A percentile compares a stretch with the other conserved stretches of the same genome.
phyloP scores from a whole-genome alignment of 2,113 vertebrate species.

The Coptodon rendalli region DNA sequence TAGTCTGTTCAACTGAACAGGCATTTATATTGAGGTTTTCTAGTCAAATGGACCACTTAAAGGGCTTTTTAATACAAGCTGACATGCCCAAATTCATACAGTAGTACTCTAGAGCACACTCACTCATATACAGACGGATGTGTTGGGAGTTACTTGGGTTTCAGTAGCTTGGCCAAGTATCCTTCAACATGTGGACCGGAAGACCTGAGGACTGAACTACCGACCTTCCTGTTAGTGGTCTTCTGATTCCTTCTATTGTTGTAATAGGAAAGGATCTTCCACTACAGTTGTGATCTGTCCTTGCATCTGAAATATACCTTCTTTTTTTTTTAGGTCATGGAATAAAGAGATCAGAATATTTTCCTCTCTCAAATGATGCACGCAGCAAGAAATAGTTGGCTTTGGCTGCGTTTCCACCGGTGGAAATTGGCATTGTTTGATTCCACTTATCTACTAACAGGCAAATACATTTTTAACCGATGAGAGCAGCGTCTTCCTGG shows the following conservation, averaged over 20 bases:
- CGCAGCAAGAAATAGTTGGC: background rate
- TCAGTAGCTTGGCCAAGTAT: background rate
- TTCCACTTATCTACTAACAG: background rate
- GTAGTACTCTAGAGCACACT: background rate
- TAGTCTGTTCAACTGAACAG: background rate
- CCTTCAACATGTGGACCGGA: background rate
- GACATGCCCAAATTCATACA: background rate
- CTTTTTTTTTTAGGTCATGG: background rate
- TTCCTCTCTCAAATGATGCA: background rate
- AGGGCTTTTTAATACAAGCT: background rate
- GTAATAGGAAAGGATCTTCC: background rate
- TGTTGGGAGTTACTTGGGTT: background rate
- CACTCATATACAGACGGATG: background rate
- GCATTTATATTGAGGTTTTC: background rate
- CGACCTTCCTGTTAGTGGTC: background rate
- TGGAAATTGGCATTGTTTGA: background rate
- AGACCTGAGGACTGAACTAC: background rate
- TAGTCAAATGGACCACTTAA: background rate
- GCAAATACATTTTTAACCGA: background rate
- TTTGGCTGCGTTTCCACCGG: background rate
- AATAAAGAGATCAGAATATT: background rate
- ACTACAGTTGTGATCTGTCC: background rate
- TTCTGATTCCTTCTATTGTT: background rate
- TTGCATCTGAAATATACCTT: background rate
- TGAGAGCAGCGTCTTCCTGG: background rate